Base-by-base conservation (phyloP, 2,797 vertebrate genomes). In the Xyrichtys novacula region DNA sequence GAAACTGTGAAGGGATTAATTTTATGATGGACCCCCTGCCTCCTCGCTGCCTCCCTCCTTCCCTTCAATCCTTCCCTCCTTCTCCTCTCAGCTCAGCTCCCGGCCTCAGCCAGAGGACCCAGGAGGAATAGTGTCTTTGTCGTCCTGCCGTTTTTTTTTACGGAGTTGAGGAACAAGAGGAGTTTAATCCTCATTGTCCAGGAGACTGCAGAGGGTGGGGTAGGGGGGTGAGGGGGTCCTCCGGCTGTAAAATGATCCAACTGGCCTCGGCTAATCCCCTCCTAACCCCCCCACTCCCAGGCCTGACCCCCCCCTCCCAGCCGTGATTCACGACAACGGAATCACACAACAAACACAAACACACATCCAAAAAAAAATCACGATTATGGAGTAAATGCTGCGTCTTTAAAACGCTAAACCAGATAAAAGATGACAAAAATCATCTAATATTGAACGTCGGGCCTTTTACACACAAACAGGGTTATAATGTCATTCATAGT, bases 241-340 rank as follows among this genome's bases (percentile, higher is more conserved):
- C 88, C 85, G 91, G 91, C 91, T 96, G 96, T 96, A 97, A 97
- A 96, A 97, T 96, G 96, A 98, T 96, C 97, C 96, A 94, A 97
- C 94, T 94, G 96, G 96, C 96, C 96, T 70, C 93, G 85, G 94
- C 94, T 97, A 98, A 97, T 97, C 96, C 95, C 86, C 84, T 95
- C 91, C 94, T 92, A 93, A 93, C 95, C 94, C 95, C 94, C 95
- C 94, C 92, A 92, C 86, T 87, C 76, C 74, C 43, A n/a, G 55
- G 74, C 80, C 84, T 74, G 79, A 84, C 76, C 88, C 90, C 88
- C 90, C 81, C 90, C 84, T 84, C 83, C 76, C 40, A 29, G 76
- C 78, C 84, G 84, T 76, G 74, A 87, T 81, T 88, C 89, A 78
- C 40, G 40, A 76, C 54, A 81, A 81, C 78, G 73, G 65, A 79